A percentile compares a stretch with the other conserved stretches of the same genome.
phyloP scores from a whole-genome alignment of 2,113 vertebrate genomes.

The Perognathus longimembris region DNA sequence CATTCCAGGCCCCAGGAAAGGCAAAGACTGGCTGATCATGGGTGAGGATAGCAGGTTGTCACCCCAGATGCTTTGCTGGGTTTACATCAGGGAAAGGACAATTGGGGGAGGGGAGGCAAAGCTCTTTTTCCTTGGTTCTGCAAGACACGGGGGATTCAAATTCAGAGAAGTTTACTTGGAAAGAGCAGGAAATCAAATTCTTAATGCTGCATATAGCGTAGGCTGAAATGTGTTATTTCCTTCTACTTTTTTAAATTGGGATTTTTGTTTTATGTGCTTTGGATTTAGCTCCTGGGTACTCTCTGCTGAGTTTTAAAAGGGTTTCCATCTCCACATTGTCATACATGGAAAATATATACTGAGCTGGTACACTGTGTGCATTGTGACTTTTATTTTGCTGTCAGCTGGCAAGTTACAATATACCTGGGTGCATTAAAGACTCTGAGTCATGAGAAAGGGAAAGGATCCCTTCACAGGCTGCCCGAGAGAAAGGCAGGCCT shows the following conservation, averaged over 20 bases:
- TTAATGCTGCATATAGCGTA: constrained; percentile 48
- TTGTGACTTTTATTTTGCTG: constrained; percentile 63
- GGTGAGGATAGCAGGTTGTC: constrained; percentile 11
- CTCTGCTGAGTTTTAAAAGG: constrained; percentile 78
- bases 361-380: constrained; percentile 37
- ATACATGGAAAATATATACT: constrained; percentile 72
- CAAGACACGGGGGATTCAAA: constrained; percentile 46
- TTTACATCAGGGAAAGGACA: neutral
- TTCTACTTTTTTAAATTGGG: constrained; percentile 77
- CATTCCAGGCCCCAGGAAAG: constrained; percentile 47
- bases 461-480: neutral
- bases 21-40: neutral
- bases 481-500: constrained; percentile 19
- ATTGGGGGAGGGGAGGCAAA: neutral
- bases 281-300: constrained; percentile 81
- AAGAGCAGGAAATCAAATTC: constrained; percentile 70
- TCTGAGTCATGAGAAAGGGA: constrained; percentile 1
- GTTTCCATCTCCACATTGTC: constrained; percentile 77
- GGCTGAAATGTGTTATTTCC: constrained; percentile 64
- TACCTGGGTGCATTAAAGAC: constrained; percentile 63
- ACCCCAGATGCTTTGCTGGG: neutral
- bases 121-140: constrained; percentile 48
- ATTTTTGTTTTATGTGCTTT: constrained; percentile 81
- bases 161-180: constrained; percentile 67
- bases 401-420: constrained; percentile 66